Evolutionary conservation across 2,888 invertebrate species (phyloP).

Genomic region (Tetranychus piercei): DNA sequence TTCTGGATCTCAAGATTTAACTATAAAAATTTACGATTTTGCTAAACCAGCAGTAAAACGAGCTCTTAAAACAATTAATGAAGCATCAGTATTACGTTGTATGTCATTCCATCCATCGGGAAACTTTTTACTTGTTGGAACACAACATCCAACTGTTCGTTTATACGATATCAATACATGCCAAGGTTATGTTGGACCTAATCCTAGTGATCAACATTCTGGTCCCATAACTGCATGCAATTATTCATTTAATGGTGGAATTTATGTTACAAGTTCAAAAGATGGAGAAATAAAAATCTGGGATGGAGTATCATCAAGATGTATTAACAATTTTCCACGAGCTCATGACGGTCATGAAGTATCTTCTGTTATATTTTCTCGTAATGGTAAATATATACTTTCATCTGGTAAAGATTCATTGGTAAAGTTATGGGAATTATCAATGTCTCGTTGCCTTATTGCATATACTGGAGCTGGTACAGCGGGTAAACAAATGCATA

Average conservation of each 20-base stretch:
- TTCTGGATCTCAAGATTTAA: constrained; percentile 82
- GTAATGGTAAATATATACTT: constrained; percentile 87
- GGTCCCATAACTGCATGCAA: constrained; percentile 36
- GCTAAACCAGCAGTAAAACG: constrained; percentile 96
- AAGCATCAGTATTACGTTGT: constrained; percentile 72
- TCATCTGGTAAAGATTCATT: constrained; percentile 90
- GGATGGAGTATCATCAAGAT: constrained; percentile 85
- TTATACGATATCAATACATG: constrained; percentile 85
- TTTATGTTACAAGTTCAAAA: constrained; percentile 66
- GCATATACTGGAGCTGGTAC: constrained; percentile 80
- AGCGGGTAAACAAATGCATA: constrained; percentile 75
- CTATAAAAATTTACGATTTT: constrained; percentile 89
- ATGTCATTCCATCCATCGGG: constrained; percentile 89
- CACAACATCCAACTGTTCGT: constrained; percentile 64
- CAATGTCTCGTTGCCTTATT: constrained; percentile 86
- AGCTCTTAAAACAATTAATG: constrained; percentile 84
- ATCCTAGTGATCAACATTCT: constrained; percentile 45
- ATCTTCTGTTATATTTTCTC: constrained; percentile 76
- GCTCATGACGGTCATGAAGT: constrained; percentile 89
- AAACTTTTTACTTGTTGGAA: constrained; percentile 79
- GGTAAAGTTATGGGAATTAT: constrained; percentile 93
- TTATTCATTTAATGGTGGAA: constrained; percentile 50
- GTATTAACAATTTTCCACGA: constrained; percentile 75
- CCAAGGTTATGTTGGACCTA: constrained; percentile 82
- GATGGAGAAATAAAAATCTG: constrained; percentile 89